Evolutionary conservation across 2,888 invertebrate genomes (phyloP), one percentile per base, ranked within the genome.

Genomic region (Campaea margaritaria): DNA sequence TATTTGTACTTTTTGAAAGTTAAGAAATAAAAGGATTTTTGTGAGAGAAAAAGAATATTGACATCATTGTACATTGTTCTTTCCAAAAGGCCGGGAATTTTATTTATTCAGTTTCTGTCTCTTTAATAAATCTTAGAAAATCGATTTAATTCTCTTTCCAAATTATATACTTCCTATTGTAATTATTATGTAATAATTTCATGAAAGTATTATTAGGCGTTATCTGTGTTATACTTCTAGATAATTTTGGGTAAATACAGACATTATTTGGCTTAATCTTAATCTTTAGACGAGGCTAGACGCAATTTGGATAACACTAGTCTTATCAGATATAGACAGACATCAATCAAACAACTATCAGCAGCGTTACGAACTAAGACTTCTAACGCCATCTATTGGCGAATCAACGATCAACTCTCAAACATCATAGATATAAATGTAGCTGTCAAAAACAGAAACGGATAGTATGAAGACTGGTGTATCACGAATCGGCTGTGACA

Each of bases 141-240:
- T 36, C 4, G 21, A 31, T 12, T 36, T 39, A 0, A 14, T 39
- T 8, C 8, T 39, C 14, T 39, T 0, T 13, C n/a, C 4, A 14
- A 14, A 14, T 4, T n/a, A 10, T 36, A 36, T 36, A 39, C 47
- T 42, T 54, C 45, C 38, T 43, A 16, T 43, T 52, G 51, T 43
- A 55, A 62, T 58, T 67, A 61, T 55, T 57, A 57, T n/a, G 44
- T 56, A 64, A 61, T 38, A 62, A 62, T 62, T 58, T 16, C 45
- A 46, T 14, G 41, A 46, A 62, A 62, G 53, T 48, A 57, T 61
- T 13, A 3, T n/a, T 36, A n/a, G 1, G 1, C 11, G 12, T 11
- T n/a, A 9, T 36, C 1, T n/a, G n/a, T 5, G 43, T 43, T n/a
- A 27, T 43, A 27, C 27, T n/a, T 43, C 16, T n/a, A 21, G 43